Base-by-base conservation (phyloP, 37 sponge, comb jelly and placozoan species). In the Geodia barretti region DNA sequence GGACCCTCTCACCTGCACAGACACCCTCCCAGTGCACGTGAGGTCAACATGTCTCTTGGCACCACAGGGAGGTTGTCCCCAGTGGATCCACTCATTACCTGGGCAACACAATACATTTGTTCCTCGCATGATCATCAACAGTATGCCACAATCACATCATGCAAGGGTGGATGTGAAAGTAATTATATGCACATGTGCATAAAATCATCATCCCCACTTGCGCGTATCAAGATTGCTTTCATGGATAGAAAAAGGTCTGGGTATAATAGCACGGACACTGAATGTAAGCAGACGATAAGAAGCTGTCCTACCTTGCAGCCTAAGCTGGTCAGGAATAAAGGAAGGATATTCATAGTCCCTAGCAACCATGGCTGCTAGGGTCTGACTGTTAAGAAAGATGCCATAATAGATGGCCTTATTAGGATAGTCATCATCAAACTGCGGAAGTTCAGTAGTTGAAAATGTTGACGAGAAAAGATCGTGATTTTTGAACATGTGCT, bases 61-160 rank as follows among this genome's bases (percentile, higher is more conserved):
- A 29, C 87, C 87, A 74, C 87, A 80, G 5, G 87, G 87, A 17
- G 81, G 75, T 20, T 72, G 62, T 17, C 87, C 87, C 87, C 87
- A 86, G 65, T 86, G 87, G 4, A 86, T 3, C 87, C 87, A 86
- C 74, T 86, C 87, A 64, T 86, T 86, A 30, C 87, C 87, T 83
- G 62, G 33, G 62, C n/a, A n/a, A n/a, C n/a, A n/a, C n/a, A 72
- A 20, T 66, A 34, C 5, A 66, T n/a, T n/a, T n/a, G n/a, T n/a
- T n/a, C n/a, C n/a, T n/a, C n/a, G n/a, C n/a, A n/a, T n/a, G n/a
- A n/a, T n/a, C n/a, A n/a, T n/a, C n/a, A n/a, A n/a, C n/a, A n/a
- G n/a, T n/a, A n/a, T n/a, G n/a, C n/a, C n/a, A n/a, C n/a, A n/a
- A n/a, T n/a, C n/a, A n/a, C n/a, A n/a, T n/a, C n/a, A n/a, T n/a